Percentiles rank a stretch among this genome's conserved stretches.
Evolutionary conservation across 2,797 vertebrate species (phyloP).

Genomic region (Pseudochirops corinnae): DNA sequence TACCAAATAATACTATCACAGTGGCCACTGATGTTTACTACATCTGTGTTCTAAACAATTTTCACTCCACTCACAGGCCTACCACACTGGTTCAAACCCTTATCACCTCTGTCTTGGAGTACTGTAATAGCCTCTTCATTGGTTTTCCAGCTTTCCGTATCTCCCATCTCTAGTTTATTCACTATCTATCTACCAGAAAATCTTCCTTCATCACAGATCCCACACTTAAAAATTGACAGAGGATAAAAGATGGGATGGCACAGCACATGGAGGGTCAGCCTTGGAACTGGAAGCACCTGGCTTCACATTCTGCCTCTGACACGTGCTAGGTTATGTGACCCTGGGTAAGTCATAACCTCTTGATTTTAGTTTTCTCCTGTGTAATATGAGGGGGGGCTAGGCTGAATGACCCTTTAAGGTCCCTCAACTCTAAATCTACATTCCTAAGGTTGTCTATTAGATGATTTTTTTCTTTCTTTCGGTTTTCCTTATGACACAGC

Average conservation of each 20-base stretch:
- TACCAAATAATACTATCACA: background rate
- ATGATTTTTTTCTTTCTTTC: background rate
- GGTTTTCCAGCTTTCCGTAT: background rate
- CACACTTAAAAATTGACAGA: background rate
- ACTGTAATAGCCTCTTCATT: background rate
- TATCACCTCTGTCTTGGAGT: background rate
- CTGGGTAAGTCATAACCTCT: too few relatives aligned
- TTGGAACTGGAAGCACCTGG: background rate
- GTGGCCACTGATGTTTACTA: background rate
- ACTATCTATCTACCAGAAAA: background rate
- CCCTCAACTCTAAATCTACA: background rate
- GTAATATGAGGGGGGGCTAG: background rate
- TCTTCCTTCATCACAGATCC: background rate
- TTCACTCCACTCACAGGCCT: background rate
- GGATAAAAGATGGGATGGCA: background rate
- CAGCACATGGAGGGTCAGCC: background rate
- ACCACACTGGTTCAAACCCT: background rate
- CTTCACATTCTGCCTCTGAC: too few relatives aligned
- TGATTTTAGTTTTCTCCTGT: background rate
- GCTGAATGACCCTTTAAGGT: background rate
- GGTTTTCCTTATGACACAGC: too few relatives aligned
- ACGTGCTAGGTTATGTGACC: too few relatives aligned
- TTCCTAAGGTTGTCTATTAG: background rate
- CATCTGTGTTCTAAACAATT: background rate
- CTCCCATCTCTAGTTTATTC: background rate